Evolutionary conservation across 2,113 vertebrate genomes (phyloP).

Genomic region (Dromiciops gliroides): DNA sequence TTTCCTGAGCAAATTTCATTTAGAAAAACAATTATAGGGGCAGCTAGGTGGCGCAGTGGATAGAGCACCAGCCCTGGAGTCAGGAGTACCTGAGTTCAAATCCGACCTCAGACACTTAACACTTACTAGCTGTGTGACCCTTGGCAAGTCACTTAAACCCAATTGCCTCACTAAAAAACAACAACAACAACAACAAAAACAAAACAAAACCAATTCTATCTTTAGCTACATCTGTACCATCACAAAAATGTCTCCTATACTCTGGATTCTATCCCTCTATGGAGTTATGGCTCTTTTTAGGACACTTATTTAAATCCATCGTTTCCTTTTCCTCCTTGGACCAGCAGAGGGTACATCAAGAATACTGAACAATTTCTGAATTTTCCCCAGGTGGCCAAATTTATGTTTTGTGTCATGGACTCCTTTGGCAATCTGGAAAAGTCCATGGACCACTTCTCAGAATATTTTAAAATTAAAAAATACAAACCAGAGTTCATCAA

Average conservation of each 20-base stretch:
- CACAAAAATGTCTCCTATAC: not conserved
- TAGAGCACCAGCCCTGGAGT: too few relatives aligned
- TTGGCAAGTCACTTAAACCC: too few relatives aligned
- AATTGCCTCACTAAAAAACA: too few relatives aligned
- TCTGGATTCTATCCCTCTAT: not conserved
- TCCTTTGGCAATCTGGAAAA: not conserved
- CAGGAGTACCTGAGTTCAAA: too few relatives aligned
- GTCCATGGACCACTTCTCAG: not conserved
- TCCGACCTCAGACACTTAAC: too few relatives aligned
- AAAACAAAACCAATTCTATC: not conserved
- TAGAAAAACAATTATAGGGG: not conserved
- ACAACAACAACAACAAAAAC: too few relatives aligned
- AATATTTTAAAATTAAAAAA: not conserved
- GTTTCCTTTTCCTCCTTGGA: not conserved
- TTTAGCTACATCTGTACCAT: not conserved
- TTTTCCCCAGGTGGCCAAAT: not conserved
- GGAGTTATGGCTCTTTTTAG: not conserved
- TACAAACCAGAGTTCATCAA: not conserved
- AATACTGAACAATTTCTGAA: not conserved
- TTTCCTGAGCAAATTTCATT: not conserved
- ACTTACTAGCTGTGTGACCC: too few relatives aligned
- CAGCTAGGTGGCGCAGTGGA: too few relatives aligned
- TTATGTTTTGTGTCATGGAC: not conserved
- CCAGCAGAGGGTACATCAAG: not conserved
- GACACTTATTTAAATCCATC: not conserved